Base-by-base conservation (phyloP, 2,888 invertebrate species). In the Coelinius sp. region DNA sequence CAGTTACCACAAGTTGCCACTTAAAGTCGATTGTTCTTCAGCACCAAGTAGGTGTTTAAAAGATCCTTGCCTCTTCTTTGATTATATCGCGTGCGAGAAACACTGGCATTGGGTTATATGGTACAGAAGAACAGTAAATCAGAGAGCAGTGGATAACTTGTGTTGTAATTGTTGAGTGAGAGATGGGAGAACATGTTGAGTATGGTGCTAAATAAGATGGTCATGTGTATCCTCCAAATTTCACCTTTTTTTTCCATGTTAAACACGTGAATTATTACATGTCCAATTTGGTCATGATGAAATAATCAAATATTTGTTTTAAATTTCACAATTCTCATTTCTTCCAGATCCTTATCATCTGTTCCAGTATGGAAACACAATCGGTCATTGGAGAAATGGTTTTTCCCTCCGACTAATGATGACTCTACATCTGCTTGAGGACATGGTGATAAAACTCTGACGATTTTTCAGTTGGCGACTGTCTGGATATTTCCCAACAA, bases 21-120 rank as follows among this genome's bases (percentile, higher is more conserved):
- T 82, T 81, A 77, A 69, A 76, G 66, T 77, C 76, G 80, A 83
- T 83, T 82, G 81, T 81, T 83, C 79, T 73, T 71, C 75, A 68
- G 59, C 35, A 62, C 70, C 73, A 73, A 76, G 75, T 75, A 74
- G 73, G 73, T 73, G 75, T 75, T 79, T 79, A 76, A 75, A 76
- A 73, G 67, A 70, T 72, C 65, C 20, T 56, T 10, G 7, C 31
- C 59, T 59, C 59, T 52, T 24, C 49, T 64, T 70, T 63, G 71
- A 75, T 75, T 73, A 73, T 75, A 77, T 76, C 75, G 74, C 74
- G 75, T 74, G 76, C 70, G 70, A 69, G 66, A 68, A 68, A 44
- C 53, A 70, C 65, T 44, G 62, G 68, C 66, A 72, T 69, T 68
- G 65, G 62, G 35, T 59, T 73, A 59, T 70, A 66, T 24, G 64